Evolutionary conservation across 2,888 invertebrate species (phyloP).

Genomic region (Pollenia griseotomentosa): DNA sequence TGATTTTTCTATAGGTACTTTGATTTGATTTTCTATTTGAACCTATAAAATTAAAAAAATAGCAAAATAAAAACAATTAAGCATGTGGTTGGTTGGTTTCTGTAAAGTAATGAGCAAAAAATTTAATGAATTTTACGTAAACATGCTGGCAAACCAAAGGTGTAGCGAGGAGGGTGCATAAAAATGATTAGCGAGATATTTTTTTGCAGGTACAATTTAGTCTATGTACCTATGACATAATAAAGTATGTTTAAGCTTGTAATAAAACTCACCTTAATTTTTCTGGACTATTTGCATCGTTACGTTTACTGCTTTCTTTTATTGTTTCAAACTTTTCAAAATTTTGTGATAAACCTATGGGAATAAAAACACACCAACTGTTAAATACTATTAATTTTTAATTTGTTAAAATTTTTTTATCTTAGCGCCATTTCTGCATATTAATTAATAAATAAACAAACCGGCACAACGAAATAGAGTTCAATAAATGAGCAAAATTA

Average conservation of each 20-base stretch:
- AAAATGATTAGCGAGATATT: constrained; percentile 1
- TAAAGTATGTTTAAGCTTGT: neutral
- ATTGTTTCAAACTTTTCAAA: constrained; percentile 91
- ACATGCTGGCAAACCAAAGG: neutral
- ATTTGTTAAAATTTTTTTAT: constrained; percentile 36
- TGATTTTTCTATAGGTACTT: neutral
- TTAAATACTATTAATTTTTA: neutral
- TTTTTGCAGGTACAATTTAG: neutral
- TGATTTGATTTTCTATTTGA: constrained; percentile 36
- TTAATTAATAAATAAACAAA: constrained; percentile 56
- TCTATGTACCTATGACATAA: neutral
- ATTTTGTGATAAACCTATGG: constrained; percentile 91
- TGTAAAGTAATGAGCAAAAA: constrained; percentile 61
- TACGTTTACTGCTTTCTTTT: constrained; percentile 89
- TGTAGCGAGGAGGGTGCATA: neutral
- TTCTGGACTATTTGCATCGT: constrained; percentile 88
- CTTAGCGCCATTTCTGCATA: neutral
- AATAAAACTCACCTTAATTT: constrained; percentile 86
- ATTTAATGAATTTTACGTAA: neutral
- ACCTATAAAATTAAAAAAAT: neutral
- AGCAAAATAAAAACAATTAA: constrained; percentile 5
- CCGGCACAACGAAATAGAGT: constrained; percentile 56
- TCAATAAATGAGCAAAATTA: constrained; percentile 12
- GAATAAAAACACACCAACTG: constrained; percentile 57
- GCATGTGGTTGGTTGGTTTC: constrained; percentile 53